These are phyloP conservation scores for Anser brachyrhynchus DNA, from an alignment of 2,113 vertebrate genomes.

Conservation along the genomic window DNA sequence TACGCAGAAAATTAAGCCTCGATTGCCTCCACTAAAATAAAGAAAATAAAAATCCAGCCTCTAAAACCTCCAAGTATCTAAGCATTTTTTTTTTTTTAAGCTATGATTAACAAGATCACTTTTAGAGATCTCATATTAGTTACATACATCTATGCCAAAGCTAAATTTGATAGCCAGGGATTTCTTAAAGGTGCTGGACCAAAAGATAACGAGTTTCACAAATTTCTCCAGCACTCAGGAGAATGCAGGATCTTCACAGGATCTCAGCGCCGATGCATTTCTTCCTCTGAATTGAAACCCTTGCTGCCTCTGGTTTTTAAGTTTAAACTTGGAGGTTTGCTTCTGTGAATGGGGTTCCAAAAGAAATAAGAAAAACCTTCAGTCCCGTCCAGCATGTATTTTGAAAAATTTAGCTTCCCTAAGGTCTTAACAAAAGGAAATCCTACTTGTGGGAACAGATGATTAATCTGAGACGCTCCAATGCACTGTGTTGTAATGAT, in stretches of 20 bases:
- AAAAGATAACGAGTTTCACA: slow-evolving; percentile 32
- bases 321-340: slow-evolving; percentile 64
- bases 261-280: not conserved
- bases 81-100: not conserved
- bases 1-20: not conserved
- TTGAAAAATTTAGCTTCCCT: slow-evolving; percentile 57
- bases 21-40: not conserved
- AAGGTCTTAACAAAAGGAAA: slow-evolving; percentile 57
- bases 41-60: not conserved
- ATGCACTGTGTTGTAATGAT: not conserved
- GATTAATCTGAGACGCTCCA: not conserved
- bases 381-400: not conserved
- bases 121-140: slow-evolving; percentile 39
- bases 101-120: not conserved
- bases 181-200: slow-evolving; percentile 2
- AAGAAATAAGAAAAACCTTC: slow-evolving; percentile 20
- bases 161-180: not conserved
- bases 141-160: not conserved
- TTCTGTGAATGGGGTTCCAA: slow-evolving; percentile 48
- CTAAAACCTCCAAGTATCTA: not conserved
- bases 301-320: slow-evolving; percentile 55
- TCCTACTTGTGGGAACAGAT: slow-evolving; percentile 18
- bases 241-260: slow-evolving; percentile 15
- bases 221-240: slow-evolving; percentile 4
- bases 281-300: slow-evolving; percentile 32